Evolutionary conservation across 1,140 invertebrate species (phyloP), one percentile per base, ranked within the genome.

Genomic region (Uloborus diversus): DNA sequence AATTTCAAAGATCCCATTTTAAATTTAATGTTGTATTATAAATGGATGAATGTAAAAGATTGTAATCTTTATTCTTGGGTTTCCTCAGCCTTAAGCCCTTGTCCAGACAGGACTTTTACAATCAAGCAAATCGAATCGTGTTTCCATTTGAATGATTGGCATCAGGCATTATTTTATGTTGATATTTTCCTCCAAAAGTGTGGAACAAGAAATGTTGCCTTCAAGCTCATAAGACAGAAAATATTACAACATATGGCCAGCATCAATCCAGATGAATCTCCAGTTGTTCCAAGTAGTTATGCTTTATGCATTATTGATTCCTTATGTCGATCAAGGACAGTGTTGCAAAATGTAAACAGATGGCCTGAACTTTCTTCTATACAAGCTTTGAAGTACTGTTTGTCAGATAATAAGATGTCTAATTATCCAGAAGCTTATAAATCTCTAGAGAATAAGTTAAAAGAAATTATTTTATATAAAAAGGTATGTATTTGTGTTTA

Each of bases 391-490:
- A 71, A 80, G 28, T 53, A 27, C 33, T 71, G 68, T 56, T 53
- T 80, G n/a, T 70, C 68, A 30, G 79, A 80, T 65, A 17, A 7
- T 35, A 32, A 4, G 13, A n/a, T 73, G 11, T 30, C 3, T 27
- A 27, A 65, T 13, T 49, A 64, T 64, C 49, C 42, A 17, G 59
- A 73, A 20, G 17, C 65, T 37, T 35, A 65, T 7, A 57, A 56
- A 27, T 7, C 42, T 17, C 17, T 73, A n/a, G 25, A 65, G 11
- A 30, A 7, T 20, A 71, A 71, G 20, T 23, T 71, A 5, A 65
- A 73, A 61, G 61, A 80, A 64, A 57, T 80, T 20, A 27, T 51
- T 32, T 57, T 80, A 30, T 80, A 71, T 57, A 69, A 80, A 47
- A 80, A 71, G 49, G 79, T 73, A 37, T 42, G 9, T 59, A 35